Evolutionary conservation across 2,113 vertebrate genomes (phyloP).

Genomic region (Oncorhynchus nerka): DNA sequence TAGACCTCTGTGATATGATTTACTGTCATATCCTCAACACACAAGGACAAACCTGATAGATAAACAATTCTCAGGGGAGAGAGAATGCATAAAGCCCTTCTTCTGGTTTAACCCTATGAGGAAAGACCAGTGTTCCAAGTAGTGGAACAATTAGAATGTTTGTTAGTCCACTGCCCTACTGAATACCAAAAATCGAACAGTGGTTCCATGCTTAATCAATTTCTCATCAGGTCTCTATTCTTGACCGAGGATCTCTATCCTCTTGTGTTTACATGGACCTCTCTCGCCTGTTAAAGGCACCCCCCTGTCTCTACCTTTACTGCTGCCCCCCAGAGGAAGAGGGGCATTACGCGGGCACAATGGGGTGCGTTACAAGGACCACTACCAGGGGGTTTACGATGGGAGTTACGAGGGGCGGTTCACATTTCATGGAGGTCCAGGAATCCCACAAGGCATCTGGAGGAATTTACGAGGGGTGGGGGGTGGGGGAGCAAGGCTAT

Average conservation of each 20-base stretch:
- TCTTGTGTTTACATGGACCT: constrained; percentile 55
- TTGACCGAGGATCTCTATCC: constrained; percentile 23
- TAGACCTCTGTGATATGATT: too few relatives aligned
- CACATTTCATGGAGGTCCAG: constrained; percentile 70
- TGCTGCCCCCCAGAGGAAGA: constrained; percentile 59
- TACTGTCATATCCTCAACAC: too few relatives aligned
- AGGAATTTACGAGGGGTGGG: constrained; percentile 67
- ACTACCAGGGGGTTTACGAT: constrained; percentile 52
- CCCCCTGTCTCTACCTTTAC: constrained; percentile 64
- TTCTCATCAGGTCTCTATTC: constrained; percentile 55
- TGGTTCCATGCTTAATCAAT: constrained; percentile 63
- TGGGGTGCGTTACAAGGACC: constrained; percentile 67
- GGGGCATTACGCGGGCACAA: constrained; percentile 63
- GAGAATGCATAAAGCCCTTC: too few relatives aligned
- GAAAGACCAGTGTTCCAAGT: too few relatives aligned
- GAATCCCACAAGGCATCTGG: constrained; percentile 71
- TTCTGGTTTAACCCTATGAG: too few relatives aligned
- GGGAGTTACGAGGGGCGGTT: constrained; percentile 68
- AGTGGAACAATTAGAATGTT: too few relatives aligned
- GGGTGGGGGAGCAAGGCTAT: neutral
- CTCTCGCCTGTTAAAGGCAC: constrained; percentile 56
- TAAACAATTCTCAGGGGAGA: too few relatives aligned
- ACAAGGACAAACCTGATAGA: too few relatives aligned
- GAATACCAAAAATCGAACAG: constrained; percentile 18
- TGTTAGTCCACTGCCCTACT: too few relatives aligned